phyloP scores from a whole-genome alignment of 2,888 invertebrate species.

The Tethea ocularis region DNA sequence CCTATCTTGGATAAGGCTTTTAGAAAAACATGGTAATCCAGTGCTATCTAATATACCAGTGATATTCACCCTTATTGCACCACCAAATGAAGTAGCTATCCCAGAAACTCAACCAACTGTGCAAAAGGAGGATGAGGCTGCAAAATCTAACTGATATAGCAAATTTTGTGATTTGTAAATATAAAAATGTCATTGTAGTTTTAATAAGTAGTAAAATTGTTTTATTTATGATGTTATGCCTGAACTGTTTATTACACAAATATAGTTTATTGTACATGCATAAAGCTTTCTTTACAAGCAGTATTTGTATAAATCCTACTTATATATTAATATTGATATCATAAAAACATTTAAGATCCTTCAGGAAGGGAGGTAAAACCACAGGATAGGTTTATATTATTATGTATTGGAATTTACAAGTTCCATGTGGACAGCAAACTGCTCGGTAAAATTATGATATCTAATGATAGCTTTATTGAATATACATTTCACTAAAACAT shows the following conservation, averaged over 20 bases:
- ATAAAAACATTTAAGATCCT: too few relatives aligned
- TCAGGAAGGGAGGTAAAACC: too few relatives aligned
- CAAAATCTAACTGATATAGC: conserved; percentile 8
- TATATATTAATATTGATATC: too few relatives aligned
- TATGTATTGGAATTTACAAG: too few relatives aligned
- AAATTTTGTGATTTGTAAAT: conserved; percentile 11
- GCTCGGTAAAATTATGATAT: background rate
- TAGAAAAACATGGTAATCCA: conserved; percentile 91
- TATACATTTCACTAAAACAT: background rate
- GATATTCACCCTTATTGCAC: conserved; percentile 90
- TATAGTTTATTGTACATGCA: too few relatives aligned
- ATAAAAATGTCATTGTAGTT: conserved; percentile 10
- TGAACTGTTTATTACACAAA: too few relatives aligned
- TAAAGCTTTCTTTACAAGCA: too few relatives aligned
- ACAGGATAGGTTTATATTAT: too few relatives aligned
- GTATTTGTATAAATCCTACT: too few relatives aligned
- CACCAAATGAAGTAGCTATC: conserved; percentile 72
- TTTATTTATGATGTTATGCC: conserved; percentile 5
- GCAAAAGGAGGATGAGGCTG: conserved; percentile 38
- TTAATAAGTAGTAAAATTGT: conserved; percentile 8
- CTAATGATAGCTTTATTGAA: background rate
- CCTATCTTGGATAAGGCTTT: conserved; percentile 93
- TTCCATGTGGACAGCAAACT: too few relatives aligned
- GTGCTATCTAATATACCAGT: conserved; percentile 89
- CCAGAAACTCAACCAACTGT: conserved; percentile 60